Base-by-base conservation (phyloP, 2,888 invertebrate species). In the Drosophila peninsularis region DNA sequence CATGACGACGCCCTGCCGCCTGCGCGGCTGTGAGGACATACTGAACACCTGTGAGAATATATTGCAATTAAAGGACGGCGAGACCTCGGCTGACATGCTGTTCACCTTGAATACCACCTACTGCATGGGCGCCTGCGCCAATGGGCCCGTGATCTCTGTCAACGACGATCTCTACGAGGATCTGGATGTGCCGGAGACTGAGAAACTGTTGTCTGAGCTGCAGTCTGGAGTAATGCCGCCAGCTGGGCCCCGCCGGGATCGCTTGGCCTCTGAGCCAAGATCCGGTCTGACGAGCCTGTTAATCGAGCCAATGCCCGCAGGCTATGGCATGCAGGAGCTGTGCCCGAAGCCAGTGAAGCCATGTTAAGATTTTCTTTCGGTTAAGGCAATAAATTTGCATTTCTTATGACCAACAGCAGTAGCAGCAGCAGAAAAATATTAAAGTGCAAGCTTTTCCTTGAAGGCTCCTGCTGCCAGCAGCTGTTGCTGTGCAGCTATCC, bases 91-190 rank as follows among this genome's bases (percentile, higher is more conserved):
- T 30, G 80, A 86, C 34, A 77, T 85, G 88, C 63, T 82, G 62
- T 88, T 85, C 32, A 71, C 77, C 4, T 32, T 88, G 9, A 17
- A n/a, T 1, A 21, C 53, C 1, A 42, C 52, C 4, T 65, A 44
- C 30, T 79, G 88, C 30, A 30, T 73, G 61, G 83, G 79, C 6
- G 79, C 88, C 34, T 83, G 83, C 47, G 66, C 76, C 1, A 78
- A 84, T 72, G 85, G 49, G 0, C 88, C 88, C 0, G 70, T 79
- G 2, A 21, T 80, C 11, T 3, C 19, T 0, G 57, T 88, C 3
- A 88, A 88, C 24, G 88, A 88, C 54, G 70, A 86, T 14, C 42
- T 74, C 24, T 78, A 75, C 27, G 81, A 78, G 54, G 73, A 87
- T 50, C 57, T 84, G 2, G 53, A 57, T 3, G 56, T 61, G 13